These are phyloP conservation scores for Helicoverpa assulta DNA, from an alignment of 2,888 invertebrate species.

Conservation along the genomic window DNA sequence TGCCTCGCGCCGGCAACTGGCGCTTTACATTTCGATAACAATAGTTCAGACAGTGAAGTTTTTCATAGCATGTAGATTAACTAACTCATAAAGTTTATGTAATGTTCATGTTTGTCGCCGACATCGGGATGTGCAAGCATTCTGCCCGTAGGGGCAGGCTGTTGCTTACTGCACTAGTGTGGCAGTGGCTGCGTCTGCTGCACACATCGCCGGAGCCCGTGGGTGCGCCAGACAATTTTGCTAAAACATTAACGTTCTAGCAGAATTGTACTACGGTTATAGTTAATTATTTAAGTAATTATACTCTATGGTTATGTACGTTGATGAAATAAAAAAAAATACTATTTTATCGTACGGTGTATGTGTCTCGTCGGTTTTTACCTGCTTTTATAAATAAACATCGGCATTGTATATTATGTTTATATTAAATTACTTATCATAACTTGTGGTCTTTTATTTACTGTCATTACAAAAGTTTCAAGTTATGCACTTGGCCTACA, in stretches of 20 bases:
- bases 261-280: constrained; percentile 49
- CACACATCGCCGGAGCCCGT: neutral
- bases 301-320: constrained; percentile 72
- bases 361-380: constrained; percentile 86
- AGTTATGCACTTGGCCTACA: too few relatives aligned
- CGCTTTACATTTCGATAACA: too few relatives aligned
- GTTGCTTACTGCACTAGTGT: constrained; percentile 54
- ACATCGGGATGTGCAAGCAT: constrained; percentile 18
- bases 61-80: too few relatives aligned
- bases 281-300: constrained; percentile 72
- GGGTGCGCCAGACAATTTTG: constrained; percentile 36
- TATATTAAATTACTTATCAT: constrained; percentile 87
- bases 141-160: constrained; percentile 21
- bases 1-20: too few relatives aligned
- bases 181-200: too few relatives aligned
- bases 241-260: constrained; percentile 31
- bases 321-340: constrained; percentile 72
- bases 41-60: too few relatives aligned
- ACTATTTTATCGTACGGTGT: constrained; percentile 81
- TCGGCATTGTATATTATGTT: constrained; percentile 89
- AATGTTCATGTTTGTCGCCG: constrained; percentile 6
- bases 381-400: constrained; percentile 89
- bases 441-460: constrained; percentile 67
- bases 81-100: neutral
- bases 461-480: too few relatives aligned